Evolutionary conservation across 2,888 invertebrate genomes (phyloP), one percentile per base, ranked within the genome.

Genomic region (Brachypterus glaber): DNA sequence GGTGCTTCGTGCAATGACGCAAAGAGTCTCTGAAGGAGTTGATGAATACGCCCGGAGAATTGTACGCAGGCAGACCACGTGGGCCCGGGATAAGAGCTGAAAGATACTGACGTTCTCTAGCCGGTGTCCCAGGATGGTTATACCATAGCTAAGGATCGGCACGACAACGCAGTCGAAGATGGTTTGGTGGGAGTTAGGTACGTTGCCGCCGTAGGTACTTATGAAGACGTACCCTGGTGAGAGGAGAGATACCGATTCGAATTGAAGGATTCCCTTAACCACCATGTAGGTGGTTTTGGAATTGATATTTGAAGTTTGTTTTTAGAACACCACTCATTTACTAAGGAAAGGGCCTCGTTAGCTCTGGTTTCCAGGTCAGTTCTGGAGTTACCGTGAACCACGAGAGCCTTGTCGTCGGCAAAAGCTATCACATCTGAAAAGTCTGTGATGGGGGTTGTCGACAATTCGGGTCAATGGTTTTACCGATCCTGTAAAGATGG

Each of bases 111-210:
- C 29, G 14, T 17, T 36, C 9, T 17, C 13, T 7, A 36, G 36
- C n/a, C 36, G 17, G 30, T 36, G 15, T 2, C 18, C n/a, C 36
- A 29, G 30, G 17, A 36, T n/a, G 2, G 14, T 2, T 15, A 16
- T 14, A 11, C 18, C 36, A 18, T 36, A 36, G 8, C 17, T 16
- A n/a, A 21, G 11, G 11, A 36, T 30, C 11, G 36, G 36, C 8
- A 36, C 4, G 13, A 36, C 18, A n/a, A 30, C 36, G 9, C 18
- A 21, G 9, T 11, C 9, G 30, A 30, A 29, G 18, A 36, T 36
- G 7, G 30, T 21, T 11, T 30, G 15, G 5, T 30, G 31, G 3
- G 36, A 16, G 27, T 16, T 29, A 9, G 21, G 17, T 5, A 17
- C 15, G 8, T 7, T 13, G 9, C 14, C 8, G 15, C 21, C 17